Conservation (phyloP, 2,888 invertebrate species). For the Lymantria monacha region DNA sequence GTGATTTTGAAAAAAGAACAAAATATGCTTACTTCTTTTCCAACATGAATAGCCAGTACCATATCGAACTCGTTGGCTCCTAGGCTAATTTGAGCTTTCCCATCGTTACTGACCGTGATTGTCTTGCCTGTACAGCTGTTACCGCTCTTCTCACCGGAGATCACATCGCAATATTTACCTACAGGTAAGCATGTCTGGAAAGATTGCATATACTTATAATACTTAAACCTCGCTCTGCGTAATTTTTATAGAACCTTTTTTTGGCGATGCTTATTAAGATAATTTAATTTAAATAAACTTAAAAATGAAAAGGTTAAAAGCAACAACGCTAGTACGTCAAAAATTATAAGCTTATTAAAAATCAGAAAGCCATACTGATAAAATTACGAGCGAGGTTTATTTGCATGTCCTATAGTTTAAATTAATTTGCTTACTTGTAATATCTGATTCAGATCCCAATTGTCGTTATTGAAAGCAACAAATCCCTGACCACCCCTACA, state of each 20-base stretch:
- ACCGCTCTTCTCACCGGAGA: constrained; percentile 84
- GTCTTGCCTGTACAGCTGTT: constrained; percentile 85
- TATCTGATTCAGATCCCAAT: constrained; percentile 79
- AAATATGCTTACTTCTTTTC: constrained; percentile 49
- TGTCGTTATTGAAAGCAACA: constrained; percentile 88
- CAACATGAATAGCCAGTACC: constrained; percentile 86
- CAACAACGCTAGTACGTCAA: no score
- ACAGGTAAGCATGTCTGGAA: constrained; percentile 85
- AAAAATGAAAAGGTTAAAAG: no score
- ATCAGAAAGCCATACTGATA: no score
- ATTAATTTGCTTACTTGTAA: constrained; percentile 67
- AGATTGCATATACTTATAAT: constrained; percentile 11
- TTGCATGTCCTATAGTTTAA: no score
- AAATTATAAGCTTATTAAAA: no score
- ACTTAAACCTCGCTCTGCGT: constrained; percentile 9
- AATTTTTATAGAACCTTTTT: no score
- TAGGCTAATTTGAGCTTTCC: constrained; percentile 82
- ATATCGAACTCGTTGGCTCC: constrained; percentile 83
- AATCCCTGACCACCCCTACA: constrained; percentile 90
- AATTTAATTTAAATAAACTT: no score
- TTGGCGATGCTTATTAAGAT: no score
- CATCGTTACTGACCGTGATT: constrained; percentile 82
- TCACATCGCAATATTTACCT: constrained; percentile 93
- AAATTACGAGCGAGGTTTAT: no score
- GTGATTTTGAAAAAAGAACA: no score